phyloP scores from a whole-genome alignment of 2,888 invertebrate genomes.

The Polydrusus tereticollis region DNA sequence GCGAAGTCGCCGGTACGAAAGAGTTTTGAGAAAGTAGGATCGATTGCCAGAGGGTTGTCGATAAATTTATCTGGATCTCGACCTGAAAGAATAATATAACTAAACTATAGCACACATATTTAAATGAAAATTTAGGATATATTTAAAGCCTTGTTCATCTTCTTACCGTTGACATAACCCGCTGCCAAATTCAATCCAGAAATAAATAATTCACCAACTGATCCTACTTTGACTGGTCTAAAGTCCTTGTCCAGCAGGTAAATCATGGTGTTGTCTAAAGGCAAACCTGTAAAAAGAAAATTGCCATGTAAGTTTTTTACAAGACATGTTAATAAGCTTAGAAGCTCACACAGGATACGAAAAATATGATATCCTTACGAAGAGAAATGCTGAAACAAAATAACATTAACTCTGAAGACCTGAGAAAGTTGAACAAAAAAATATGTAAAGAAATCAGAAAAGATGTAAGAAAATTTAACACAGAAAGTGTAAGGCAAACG shows the following conservation, averaged over 20 bases:
- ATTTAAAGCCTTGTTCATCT: not conserved
- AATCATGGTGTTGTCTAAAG: constrained; percentile 84
- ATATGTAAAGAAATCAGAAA: no score
- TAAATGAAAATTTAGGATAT: no score
- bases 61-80: constrained; percentile 79
- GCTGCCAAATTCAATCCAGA: constrained; percentile 84
- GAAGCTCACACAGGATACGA: no score
- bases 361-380: no score
- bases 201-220: constrained; percentile 86
- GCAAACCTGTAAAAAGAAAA: constrained; percentile 71
- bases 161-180: constrained; percentile 79
- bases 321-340: no score
- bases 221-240: constrained; percentile 78
- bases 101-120: no score
- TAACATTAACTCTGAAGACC: no score
- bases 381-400: no score
- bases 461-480: no score
- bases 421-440: no score
- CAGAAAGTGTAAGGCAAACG: no score
- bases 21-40: constrained; percentile 76
- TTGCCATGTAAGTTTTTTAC: no score
- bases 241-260: constrained; percentile 84
- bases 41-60: constrained; percentile 79
- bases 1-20: constrained; percentile 91
- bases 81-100: constrained; percentile 28